phyloP scores from a whole-genome alignment of 2,888 invertebrate genomes.

The Nudaria mundana region DNA sequence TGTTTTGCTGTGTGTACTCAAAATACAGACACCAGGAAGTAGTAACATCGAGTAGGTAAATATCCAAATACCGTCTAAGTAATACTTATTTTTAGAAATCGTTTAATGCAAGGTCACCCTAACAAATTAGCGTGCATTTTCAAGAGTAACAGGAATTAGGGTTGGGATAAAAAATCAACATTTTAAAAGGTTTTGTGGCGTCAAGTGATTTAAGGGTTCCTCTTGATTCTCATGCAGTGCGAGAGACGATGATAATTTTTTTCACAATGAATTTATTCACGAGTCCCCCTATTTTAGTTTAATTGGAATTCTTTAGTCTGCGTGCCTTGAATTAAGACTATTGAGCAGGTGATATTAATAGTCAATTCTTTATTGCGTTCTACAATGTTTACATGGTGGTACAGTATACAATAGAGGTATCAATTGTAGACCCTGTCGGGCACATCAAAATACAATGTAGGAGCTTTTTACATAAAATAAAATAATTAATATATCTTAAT shows the following conservation, averaged over 20 bases:
- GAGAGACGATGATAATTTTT: conserved; percentile 64
- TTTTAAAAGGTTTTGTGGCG: conserved; percentile 73
- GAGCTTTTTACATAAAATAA: no score
- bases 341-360: not conserved
- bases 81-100: no score
- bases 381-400: no score
- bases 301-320: conserved; percentile 68
- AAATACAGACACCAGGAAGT: no score
- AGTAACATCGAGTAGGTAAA: no score
- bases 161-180: conserved; percentile 69
- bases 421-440: no score
- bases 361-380: no score
- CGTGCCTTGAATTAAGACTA: conserved; percentile 55
- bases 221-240: conserved; percentile 63
- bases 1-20: no score
- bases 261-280: conserved; percentile 72
- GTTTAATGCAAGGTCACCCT: conserved; percentile 1
- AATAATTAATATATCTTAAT: no score
- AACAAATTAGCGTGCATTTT: conserved; percentile 16
- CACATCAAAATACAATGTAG: no score
- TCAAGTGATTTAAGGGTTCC: conserved; percentile 75
- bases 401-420: no score
- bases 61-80: no score
- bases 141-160: conserved; percentile 26
- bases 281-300: conserved; percentile 38